Base-by-base conservation (phyloP, 37 sponge, comb jelly and placozoan genomes). In the Eunapius fragilis region DNA sequence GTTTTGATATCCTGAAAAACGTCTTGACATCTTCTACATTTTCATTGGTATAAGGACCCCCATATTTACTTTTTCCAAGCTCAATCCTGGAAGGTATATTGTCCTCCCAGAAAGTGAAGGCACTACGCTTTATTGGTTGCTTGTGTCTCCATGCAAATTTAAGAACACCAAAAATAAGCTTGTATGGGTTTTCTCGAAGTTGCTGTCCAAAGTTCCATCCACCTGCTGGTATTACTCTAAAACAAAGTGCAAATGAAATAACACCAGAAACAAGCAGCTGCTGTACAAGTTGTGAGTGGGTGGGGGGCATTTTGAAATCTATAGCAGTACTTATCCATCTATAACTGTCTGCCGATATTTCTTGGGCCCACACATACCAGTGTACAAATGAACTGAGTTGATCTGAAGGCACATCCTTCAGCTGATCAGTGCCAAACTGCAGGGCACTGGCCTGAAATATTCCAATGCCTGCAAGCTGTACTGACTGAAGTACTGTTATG, bases 21-120 rank as follows among this genome's bases (percentile, higher is more conserved):
- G 80, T 80, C 68, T 80, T 80, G 31, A 80, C 80, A 80, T 80
- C 67, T 80, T 80, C 80, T 2, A 80, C 80, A 19, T 48, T 80
- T 80, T 80, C 80, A 37, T 33, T 80, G 28, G 80, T 58, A 22
- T 80, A 80, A 50, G 80, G 80, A 10, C 80, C 80, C 17, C 80
- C 80, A 58, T 80, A 80, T 31, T 80, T 80, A 31, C 4, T 11
- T 48, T 80, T 80, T 30, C 68, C 80, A 11, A 80, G 50, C 11
- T 80, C 80, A 50, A 80, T n/a, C 22, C 80, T 27, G 24, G 28
- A 67, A 24, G 80, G 80, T 48, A 49, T 24, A 80, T 48, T 68
- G 10, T 48, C 67, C 67, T 80, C 80, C 58, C 80, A 80, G 31
- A 67, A 80, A 31, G 80, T 80, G 5, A 48, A 27, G 13, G 80